Evolutionary conservation across 2,113 vertebrate genomes (phyloP), one percentile per base, ranked within the genome.

Genomic region (Scomber scombrus): DNA sequence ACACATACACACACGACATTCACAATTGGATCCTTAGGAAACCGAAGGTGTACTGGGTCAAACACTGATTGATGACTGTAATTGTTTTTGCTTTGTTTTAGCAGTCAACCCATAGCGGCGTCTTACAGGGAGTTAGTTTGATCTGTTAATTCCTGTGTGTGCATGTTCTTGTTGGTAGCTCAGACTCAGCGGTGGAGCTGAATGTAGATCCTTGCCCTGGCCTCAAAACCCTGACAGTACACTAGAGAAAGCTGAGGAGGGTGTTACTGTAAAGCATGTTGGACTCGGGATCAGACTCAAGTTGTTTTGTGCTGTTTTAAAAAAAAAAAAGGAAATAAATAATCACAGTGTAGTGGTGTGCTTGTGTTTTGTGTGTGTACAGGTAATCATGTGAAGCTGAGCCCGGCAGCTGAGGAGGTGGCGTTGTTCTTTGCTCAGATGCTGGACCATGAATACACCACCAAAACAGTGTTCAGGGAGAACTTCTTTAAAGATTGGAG

Each of bases 401-500:
- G 93, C 52, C 56, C 51, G 12, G 75, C 86, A 5, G 90, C 95
- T 26, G 95, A 96, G 68, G 95, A 96, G 77, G 95, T 92, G 72
- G 94, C 91, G 0, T 1, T 93, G 55, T 96, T 94, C 85, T 96
- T 95, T 71, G 94, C 91, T 43, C 94, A 95, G 82, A 95, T 96
- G 94, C 81, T 96, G 82, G 95, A 96, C 70, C 95, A 96, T 0
- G 95, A 96, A 9, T 96, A 95, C 84, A 95, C 94, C 34, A 95
- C 94, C 40, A 95, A 93, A 77, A 84, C 92, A 0, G 91, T 95
- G 18, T 96, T 96, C 79, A 77, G 93, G 4, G 92, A 95, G 49
- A 96, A 96, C 31, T 96, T 94, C 88, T 95, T 96, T 55, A 92
- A 56, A 12, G 93, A 95, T 19, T 96, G 95, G 94, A 94, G 93